Conservation (phyloP, 2,888 invertebrate genomes). For the Catocala fraxini region DNA sequence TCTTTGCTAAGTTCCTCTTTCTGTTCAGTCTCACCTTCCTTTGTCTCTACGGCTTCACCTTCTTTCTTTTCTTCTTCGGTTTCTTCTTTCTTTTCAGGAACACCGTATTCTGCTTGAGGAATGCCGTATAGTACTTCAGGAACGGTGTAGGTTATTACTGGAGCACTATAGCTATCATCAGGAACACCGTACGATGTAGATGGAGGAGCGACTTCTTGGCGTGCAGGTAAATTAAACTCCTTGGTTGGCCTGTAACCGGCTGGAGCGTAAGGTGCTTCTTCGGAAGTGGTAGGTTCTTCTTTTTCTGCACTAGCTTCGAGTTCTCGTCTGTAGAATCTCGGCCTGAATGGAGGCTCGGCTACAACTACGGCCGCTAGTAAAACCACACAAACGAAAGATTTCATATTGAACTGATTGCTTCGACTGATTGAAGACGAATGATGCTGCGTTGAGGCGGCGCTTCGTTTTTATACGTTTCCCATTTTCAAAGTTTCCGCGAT, state of each 20-base stretch:
- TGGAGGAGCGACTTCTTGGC: conserved; percentile 70
- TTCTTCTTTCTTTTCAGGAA: conserved; percentile 43
- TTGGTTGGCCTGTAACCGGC: conserved; percentile 74
- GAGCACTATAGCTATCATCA: conserved; percentile 77
- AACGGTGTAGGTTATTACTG: conserved; percentile 70
- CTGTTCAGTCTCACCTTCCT: conserved; percentile 6
- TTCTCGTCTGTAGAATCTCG: conserved; percentile 69
- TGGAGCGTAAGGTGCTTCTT: conserved; percentile 73
- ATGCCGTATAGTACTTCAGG: conserved; percentile 63
- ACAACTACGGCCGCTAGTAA: conserved; percentile 68
- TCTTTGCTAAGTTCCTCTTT: conserved; percentile 27
- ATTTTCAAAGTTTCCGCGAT: conserved; percentile 70
- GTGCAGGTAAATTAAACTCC: conserved; percentile 74
- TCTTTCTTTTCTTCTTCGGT: conserved; percentile 27
- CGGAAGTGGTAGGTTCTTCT: conserved; percentile 51
- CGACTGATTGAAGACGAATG: conserved; percentile 74
- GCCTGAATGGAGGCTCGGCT: conserved; percentile 76
- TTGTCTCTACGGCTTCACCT: conserved; percentile 15
- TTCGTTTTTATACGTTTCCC: conserved; percentile 71
- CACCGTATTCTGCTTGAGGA: conserved; percentile 50
- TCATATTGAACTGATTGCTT: conserved; percentile 67
- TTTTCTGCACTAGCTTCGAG: conserved; percentile 48
- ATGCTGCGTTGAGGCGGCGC: conserved; percentile 63
- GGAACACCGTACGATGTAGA: conserved; percentile 76
- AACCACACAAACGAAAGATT: conserved; percentile 68